phyloP scores from a whole-genome alignment of 2,797 vertebrate genomes.

The Acridotheres tristis region DNA sequence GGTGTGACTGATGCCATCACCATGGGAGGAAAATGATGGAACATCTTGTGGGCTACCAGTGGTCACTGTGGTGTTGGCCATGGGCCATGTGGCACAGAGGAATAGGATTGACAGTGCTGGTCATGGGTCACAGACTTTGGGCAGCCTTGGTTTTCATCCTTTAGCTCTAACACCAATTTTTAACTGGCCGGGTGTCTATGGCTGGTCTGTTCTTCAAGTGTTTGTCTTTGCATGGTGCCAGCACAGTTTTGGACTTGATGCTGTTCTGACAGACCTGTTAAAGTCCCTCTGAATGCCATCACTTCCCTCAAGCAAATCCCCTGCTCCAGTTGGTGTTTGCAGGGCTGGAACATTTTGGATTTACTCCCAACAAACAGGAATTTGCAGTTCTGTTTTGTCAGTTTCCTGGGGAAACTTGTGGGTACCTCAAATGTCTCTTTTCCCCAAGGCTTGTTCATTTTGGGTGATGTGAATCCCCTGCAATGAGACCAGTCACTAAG shows the following conservation, averaged over 20 bases:
- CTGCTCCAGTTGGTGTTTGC: not conserved
- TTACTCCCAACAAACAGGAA: not conserved
- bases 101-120: not conserved
- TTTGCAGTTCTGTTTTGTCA: fast-evolving
- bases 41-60: not conserved
- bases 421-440: not conserved
- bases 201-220: not conserved
- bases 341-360: not conserved
- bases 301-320: not conserved
- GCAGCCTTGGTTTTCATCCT: not conserved
- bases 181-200: not conserved
- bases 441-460: not conserved
- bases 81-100: not conserved
- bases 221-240: not conserved
- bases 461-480: not conserved
- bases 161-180: not conserved
- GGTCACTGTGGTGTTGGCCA: not conserved
- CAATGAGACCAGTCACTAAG: fast-evolving
- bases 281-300: not conserved
- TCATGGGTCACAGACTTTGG: not conserved
- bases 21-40: not conserved
- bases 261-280: not conserved
- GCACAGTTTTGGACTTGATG: not conserved
- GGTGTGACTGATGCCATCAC: not conserved
- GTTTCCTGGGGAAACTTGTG: not conserved